These are phyloP conservation scores for Corbicula japonica DNA, from an alignment of 2,888 invertebrate species.

Conservation along the genomic window DNA sequence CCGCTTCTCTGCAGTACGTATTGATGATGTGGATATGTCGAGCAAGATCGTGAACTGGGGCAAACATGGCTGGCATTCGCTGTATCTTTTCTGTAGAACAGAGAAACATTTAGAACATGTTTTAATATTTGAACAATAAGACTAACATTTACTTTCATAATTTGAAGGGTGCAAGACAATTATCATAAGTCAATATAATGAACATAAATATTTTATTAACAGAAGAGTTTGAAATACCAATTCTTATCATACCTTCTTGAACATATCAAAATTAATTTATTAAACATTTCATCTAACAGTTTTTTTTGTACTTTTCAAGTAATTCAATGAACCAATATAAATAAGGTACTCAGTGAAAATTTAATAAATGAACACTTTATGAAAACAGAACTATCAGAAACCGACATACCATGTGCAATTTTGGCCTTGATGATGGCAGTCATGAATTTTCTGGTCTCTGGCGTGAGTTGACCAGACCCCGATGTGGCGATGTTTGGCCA, in stretches of 20 bases:
- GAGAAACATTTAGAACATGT: too few relatives aligned
- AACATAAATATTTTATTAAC: too few relatives aligned
- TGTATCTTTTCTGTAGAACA: constrained; percentile 77
- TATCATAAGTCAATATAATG: too few relatives aligned
- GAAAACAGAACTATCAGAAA: not conserved
- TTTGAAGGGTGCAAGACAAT: too few relatives aligned
- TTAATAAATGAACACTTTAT: not conserved
- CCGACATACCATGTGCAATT: constrained; percentile 77
- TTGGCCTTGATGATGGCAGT: constrained; percentile 80
- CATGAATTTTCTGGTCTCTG: constrained; percentile 82
- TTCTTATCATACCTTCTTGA: too few relatives aligned
- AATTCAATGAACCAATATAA: not conserved
- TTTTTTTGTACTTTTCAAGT: not conserved
- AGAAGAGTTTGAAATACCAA: too few relatives aligned
- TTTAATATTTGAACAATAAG: too few relatives aligned
- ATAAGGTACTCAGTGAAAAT: not conserved
- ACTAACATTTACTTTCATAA: too few relatives aligned
- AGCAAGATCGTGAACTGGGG: constrained; percentile 83
- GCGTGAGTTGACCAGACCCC: constrained; percentile 73
- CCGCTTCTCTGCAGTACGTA: constrained; percentile 84
- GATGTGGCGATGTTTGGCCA: constrained; percentile 82
- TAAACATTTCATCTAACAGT: too few relatives aligned
- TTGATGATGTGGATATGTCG: constrained; percentile 84
- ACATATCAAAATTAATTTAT: too few relatives aligned
- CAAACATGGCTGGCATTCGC: constrained; percentile 80